Evolutionary conservation across 2,888 invertebrate species (phyloP).

Genomic region (Spilosoma lubricipeda): DNA sequence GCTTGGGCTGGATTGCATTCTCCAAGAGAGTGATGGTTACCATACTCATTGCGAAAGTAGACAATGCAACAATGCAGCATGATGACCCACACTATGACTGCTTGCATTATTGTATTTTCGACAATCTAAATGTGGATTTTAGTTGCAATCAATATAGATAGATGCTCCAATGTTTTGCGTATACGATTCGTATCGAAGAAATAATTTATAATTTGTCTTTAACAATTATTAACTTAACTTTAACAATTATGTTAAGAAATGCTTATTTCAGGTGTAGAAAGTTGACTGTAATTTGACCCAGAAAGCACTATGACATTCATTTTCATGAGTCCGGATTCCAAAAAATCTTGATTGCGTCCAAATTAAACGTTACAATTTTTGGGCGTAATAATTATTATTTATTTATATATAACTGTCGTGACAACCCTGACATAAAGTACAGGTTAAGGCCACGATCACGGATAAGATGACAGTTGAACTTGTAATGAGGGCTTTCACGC

Average conservation of each 20-base stretch:
- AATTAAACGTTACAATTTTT: background rate
- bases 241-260: background rate
- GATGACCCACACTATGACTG: too few relatives aligned
- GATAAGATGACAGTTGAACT: conserved; percentile 50
- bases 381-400: background rate
- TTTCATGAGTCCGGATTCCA: background rate
- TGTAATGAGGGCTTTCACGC: conserved; percentile 47
- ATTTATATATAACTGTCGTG: background rate
- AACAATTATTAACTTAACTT: too few relatives aligned
- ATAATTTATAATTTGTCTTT: background rate
- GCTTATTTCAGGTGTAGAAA: background rate
- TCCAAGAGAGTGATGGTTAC: too few relatives aligned
- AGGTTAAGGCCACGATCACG: conserved; percentile 35
- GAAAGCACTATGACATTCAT: background rate
- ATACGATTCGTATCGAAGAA: background rate
- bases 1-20: too few relatives aligned
- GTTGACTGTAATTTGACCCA: background rate
- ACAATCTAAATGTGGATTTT: too few relatives aligned
- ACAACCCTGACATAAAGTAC: conserved; percentile 33
- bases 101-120: too few relatives aligned
- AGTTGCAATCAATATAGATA: background rate
- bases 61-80: too few relatives aligned
- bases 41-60: too few relatives aligned
- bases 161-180: background rate
- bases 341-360: background rate